A percentile compares a stretch with the other conserved stretches of the same genome.
Conservation (phyloP, 2,888 invertebrate genomes). For the Lumbricus terrestris region DNA sequence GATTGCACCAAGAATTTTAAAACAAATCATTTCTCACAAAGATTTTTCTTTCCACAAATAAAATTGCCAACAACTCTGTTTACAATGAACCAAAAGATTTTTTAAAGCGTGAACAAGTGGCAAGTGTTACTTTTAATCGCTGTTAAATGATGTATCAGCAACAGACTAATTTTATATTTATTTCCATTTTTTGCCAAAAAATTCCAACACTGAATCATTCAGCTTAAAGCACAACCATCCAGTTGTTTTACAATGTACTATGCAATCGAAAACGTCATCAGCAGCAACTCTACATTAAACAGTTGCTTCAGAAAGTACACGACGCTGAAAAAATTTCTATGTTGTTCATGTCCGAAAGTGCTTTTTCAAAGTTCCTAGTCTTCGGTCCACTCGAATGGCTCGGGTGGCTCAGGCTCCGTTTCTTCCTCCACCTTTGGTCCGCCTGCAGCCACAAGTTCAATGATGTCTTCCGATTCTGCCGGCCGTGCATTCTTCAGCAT, state of each 20-base stretch:
- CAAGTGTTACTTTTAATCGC: background rate
- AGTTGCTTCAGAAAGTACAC: background rate
- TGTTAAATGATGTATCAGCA: background rate
- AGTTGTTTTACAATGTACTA: too few species aligned
- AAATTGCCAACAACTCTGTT: background rate
- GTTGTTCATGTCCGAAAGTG: background rate
- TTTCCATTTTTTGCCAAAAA: background rate
- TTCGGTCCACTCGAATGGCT: slow-evolving; percentile 93
- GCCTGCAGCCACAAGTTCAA: slow-evolving; percentile 76
- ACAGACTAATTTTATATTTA: background rate
- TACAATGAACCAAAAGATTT: background rate
- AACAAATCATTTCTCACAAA: background rate
- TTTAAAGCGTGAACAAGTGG: background rate
- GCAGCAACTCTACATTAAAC: background rate
- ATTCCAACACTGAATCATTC: background rate
- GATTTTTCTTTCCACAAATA: background rate
- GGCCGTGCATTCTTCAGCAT: slow-evolving; percentile 85
- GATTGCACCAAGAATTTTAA: background rate
- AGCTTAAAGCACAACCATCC: background rate
- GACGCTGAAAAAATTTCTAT: background rate
- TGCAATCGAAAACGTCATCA: background rate
- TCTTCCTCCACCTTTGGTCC: slow-evolving; percentile 71
- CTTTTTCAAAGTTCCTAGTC: slow-evolving; percentile 39
- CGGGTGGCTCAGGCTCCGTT: slow-evolving; percentile 94
- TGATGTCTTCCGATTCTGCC: slow-evolving; percentile 77